Evolutionary conservation across 2,113 vertebrate genomes (phyloP), one percentile per base, ranked within the genome.

Genomic region (Lota lota): DNA sequence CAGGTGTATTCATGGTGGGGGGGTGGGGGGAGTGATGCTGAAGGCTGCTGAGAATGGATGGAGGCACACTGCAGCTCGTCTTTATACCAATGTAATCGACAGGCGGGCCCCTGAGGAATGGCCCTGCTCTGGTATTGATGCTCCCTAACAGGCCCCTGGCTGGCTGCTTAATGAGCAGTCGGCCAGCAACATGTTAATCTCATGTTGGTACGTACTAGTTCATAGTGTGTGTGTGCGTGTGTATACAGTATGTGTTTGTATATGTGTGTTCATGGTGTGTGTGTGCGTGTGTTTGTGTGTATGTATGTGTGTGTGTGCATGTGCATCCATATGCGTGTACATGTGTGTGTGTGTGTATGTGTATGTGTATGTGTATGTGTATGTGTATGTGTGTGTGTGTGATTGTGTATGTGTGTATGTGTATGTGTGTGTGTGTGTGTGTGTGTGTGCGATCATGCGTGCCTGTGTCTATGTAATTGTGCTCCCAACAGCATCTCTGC

Each of bases 31-130:
- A 1, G 28, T 33, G 4, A n/a, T n/a, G n/a, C 28, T 33, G 28
- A 6, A 6, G 28, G 28, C 28, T 33, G 28, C 69, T 70, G 74
- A 69, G 81, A 81, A 87, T 88, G 79, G 71, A 88, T 79, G 61
- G 76, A 80, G 80, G 82, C 77, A 69, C 80, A 72, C 68, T 73
- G 78, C 78, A 76, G 83, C 85, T 85, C 79, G 84, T 88, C 88
- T 90, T 87, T 16, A 33, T 33, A 78, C 79, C 78, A 79, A 64
- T 82, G 82, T 83, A 86, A 88, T 87, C 78, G 85, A 88, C 88
- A 85, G 84, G 80, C 85, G 85, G 80, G 51, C 87, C 83, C 85
- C 67, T 68, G 87, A 88, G 28, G 87, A 88, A 70, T 51, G 75
- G 71, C 73, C 76, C 83, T n/a, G 68, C 80, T 72, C 71, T 74